phyloP scores from a whole-genome alignment of 2,888 invertebrate species.

The Galerucella calmariensis region DNA sequence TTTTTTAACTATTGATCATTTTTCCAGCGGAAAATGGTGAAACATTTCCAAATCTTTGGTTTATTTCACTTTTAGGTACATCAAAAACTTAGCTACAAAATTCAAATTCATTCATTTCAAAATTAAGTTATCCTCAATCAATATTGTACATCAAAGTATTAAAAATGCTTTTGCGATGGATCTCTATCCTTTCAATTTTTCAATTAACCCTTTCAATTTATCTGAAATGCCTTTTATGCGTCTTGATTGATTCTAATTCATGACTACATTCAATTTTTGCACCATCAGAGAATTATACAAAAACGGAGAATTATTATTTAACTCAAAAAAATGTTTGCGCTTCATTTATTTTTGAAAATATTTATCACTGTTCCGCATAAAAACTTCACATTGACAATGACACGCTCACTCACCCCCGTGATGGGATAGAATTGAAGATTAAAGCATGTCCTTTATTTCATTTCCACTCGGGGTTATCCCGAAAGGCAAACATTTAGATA shows the following conservation, averaged over 20 bases:
- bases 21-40: no score
- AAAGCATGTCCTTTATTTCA: constrained; percentile 50
- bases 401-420: constrained; percentile 40
- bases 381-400: constrained; percentile 2
- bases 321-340: background rate
- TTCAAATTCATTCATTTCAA: constrained; percentile 7
- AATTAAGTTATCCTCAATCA: constrained; percentile 36
- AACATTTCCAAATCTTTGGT: no score
- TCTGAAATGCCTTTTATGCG: constrained; percentile 4
- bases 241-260: constrained; percentile 9
- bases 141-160: constrained; percentile 38
- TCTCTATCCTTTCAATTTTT: constrained; percentile 33
- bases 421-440: constrained; percentile 48
- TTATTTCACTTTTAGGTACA: no score
- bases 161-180: constrained; percentile 47
- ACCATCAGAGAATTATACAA: constrained; percentile 13
- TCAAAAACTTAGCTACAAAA: no score
- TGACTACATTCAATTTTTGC: background rate
- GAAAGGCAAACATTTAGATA: constrained; percentile 43
- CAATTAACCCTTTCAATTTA: constrained; percentile 25
- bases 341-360: background rate
- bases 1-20: no score
- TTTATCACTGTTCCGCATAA: no score
- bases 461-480: constrained; percentile 53
- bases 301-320: constrained; percentile 24